Evolutionary conservation across 2,888 invertebrate genomes (phyloP), one percentile per base, ranked within the genome.

Genomic region (Lasius fuliginosus): DNA sequence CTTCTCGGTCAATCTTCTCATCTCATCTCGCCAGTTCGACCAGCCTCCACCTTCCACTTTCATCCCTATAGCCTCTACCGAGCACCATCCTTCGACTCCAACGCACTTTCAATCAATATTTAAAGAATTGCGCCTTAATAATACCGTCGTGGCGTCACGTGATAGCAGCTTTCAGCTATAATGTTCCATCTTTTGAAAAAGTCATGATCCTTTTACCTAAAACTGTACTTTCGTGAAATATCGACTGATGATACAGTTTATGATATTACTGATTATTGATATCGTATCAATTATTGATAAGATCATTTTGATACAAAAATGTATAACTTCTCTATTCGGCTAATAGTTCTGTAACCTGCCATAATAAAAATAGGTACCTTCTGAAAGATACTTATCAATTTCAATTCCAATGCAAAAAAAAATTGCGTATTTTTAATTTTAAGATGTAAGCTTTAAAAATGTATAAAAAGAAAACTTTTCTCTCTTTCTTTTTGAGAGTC

Each of bases 61-160:
- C 86, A 74, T 88, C 88, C 85, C 85, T 79, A 68, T 75, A 73
- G 46, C 83, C 85, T 83, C 71, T 86, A 81, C 76, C 75, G 79
- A 87, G 84, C 84, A 79, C 86, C 88, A 67, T 85, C 90, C 91
- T 82, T 84, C 89, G 84, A 83, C 89, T 88, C 74, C 89, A 89
- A 87, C 91, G 91, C 90, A 92, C 92, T 92, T 93, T 93, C 93
- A 94, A 94, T 94, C 94, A 94, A 94, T 94, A 94, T 94, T 94
- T 94, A 94, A 94, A 94, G 94, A 94, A 94, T 94, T 94, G 94
- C 94, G 94, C 94, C 93, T 94, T 93, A 94, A 94, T 94, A 94
- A 94, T n/a, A 53, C 92, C 90, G 84, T 87, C 90, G 86, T 89
- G 87, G 91, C 91, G 90, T 90, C 86, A 88, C 89, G 90, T 92